Base-by-base conservation (phyloP, 2,113 vertebrate genomes). In the Oriolus oriolus region DNA sequence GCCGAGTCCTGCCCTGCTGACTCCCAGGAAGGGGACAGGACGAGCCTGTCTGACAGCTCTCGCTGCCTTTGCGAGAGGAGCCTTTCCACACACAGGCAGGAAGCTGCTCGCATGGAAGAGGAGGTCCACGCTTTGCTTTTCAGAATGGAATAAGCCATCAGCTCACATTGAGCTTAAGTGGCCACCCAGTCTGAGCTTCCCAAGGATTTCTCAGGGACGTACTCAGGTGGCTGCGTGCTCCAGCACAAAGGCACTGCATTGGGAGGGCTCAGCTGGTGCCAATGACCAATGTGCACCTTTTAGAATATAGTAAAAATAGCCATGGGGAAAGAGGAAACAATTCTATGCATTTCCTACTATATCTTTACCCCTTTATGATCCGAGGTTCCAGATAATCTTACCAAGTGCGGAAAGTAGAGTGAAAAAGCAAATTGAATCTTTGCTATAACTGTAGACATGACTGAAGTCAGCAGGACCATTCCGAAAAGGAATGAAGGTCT, bases 41-140 rank as follows among this genome's bases (percentile, higher is more conserved):
- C 0, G 0, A 80, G 39, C 27, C 19, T 27, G 7, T 17, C 42
- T 1, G 2, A 12, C n/a, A 39, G 30, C 24, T 50, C 2, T 0
- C 63, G 6, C 24, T 68, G 35, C 15, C 6, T 44, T 8, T 56
- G 37, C 42, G 33, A 52, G 41, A 35, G 66, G 16, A 73, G 4
- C 53, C 27, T 65, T 47, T 24, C 52, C n/a, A 80, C 33, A 15
- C 0, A 1, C 2, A 1, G 3, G 24, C 9, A 26, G 5, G 17
- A 13, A 60, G 19, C 16, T 13, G 42, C 20, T 56, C 9, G 28
- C 0, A 0, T 3, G 16, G 24, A 57, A 61, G 23, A 71, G 16
- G 35, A 89, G 44, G 22, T 42, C 13, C 42, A 27, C 19, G 15
- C 37, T 47, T 56, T n/a, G 42, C 7, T 59, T 92, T 71, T n/a